phyloP scores from a whole-genome alignment of 1,140 invertebrate genomes.

The Diploscapter pachys region DNA sequence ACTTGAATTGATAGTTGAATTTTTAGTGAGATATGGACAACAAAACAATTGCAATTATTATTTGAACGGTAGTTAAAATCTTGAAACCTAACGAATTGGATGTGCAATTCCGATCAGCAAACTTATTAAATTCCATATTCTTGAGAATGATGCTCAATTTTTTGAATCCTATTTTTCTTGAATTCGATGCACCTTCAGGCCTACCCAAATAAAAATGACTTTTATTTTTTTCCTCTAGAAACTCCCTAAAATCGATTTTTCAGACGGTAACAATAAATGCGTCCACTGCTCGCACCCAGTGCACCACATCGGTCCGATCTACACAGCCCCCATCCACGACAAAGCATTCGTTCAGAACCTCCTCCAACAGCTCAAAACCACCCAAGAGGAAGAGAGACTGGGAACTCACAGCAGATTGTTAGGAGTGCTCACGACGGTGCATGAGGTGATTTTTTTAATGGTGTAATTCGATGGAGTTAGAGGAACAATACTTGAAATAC shows the following conservation, averaged over 20 bases:
- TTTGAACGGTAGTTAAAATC: too few species aligned
- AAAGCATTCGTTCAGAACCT: constrained; percentile 71
- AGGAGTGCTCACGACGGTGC: constrained; percentile 64
- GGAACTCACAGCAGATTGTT: constrained; percentile 72
- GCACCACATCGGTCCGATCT: constrained; percentile 86
- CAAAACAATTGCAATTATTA: too few species aligned
- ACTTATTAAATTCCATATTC: too few species aligned
- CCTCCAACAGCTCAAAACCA: constrained; percentile 62
- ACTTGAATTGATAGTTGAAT: too few species aligned
- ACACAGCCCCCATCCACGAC: constrained; percentile 80
- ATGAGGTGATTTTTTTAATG: constrained; percentile 57
- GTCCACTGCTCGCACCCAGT: constrained; percentile 47
- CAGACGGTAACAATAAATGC: constrained; percentile 37
- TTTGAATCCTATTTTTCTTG: background rate
- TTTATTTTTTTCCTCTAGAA: background rate
- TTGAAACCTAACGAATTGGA: too few species aligned
- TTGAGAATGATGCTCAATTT: too few species aligned
- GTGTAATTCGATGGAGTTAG: too few species aligned
- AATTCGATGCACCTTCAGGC: background rate
- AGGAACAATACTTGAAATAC: too few species aligned
- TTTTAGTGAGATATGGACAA: too few species aligned
- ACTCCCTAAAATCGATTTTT: too few species aligned
- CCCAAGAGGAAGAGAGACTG: constrained; percentile 38
- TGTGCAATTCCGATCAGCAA: too few species aligned
- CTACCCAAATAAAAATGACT: background rate